A percentile compares a stretch with the other conserved stretches of the same genome.
Evolutionary conservation across 2,797 vertebrate species (phyloP).

Genomic region (Premnoplex brunnescens): DNA sequence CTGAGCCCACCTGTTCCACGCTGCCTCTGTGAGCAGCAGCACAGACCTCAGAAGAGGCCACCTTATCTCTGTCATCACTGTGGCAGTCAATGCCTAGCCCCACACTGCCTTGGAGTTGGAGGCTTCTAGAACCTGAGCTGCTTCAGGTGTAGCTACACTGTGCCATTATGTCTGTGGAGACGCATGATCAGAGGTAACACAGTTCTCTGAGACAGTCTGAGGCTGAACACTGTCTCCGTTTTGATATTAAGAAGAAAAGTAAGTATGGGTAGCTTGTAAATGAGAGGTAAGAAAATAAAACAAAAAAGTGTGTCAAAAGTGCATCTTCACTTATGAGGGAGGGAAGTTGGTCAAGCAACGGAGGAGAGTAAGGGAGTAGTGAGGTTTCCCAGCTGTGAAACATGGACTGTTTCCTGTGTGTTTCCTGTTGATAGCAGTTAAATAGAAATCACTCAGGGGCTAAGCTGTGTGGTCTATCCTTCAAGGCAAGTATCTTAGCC

Average conservation of each 20-base stretch:
- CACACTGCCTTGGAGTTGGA: background rate
- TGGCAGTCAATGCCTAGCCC: background rate
- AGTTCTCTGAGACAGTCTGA: background rate
- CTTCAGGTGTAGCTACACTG: accelerated
- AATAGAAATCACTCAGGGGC: background rate
- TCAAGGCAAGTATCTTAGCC: background rate
- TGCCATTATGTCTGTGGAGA: background rate
- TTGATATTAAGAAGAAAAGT: background rate
- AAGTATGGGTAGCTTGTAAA: background rate
- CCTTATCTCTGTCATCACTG: background rate
- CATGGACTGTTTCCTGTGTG: background rate
- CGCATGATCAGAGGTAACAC: accelerated
- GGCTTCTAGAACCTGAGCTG: background rate
- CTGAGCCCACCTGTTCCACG: accelerated
- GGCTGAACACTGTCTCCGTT: background rate
- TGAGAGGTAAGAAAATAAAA: background rate
- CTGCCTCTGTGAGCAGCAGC: background rate
- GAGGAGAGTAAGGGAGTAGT: background rate
- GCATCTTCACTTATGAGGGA: background rate
- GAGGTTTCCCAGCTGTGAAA: background rate
- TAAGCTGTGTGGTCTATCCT: background rate
- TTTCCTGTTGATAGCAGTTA: background rate
- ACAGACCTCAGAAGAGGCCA: background rate
- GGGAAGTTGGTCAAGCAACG: background rate
- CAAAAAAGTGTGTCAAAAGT: background rate